phyloP scores from a whole-genome alignment of 1,140 invertebrate species.

The Myzus persicae region DNA sequence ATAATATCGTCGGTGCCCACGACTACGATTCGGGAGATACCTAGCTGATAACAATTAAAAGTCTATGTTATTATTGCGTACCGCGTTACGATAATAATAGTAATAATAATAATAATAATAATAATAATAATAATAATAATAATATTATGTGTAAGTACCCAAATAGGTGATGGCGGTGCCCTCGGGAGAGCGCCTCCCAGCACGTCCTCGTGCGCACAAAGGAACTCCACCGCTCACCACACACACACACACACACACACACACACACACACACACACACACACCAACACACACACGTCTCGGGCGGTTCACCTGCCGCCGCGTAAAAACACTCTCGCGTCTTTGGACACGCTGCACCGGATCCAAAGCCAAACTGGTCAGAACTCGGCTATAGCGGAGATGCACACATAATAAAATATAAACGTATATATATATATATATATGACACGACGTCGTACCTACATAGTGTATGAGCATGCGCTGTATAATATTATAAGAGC shows the following conservation, averaged over 20 bases:
- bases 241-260: not conserved
- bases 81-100: not conserved
- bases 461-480: too few relatives aligned
- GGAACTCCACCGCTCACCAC: not conserved
- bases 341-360: slow-evolving; percentile 3
- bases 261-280: not conserved
- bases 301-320: not conserved
- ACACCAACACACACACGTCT: not conserved
- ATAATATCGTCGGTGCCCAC: not conserved
- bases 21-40: not conserved
- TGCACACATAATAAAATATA: not conserved
- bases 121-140: not conserved
- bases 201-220: not conserved
- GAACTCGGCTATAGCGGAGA: not conserved
- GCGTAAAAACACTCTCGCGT: not conserved
- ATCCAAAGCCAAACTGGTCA: not conserved
- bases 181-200: not conserved
- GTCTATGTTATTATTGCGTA: not conserved
- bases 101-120: not conserved
- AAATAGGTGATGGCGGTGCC: not conserved
- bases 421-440: not conserved
- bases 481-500: not conserved
- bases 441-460: not conserved
- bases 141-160: not conserved
- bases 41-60: slow-evolving; percentile 43